These are phyloP conservation scores for Amiota communis DNA, from an alignment of 2,888 invertebrate species.

Conservation along the genomic window DNA sequence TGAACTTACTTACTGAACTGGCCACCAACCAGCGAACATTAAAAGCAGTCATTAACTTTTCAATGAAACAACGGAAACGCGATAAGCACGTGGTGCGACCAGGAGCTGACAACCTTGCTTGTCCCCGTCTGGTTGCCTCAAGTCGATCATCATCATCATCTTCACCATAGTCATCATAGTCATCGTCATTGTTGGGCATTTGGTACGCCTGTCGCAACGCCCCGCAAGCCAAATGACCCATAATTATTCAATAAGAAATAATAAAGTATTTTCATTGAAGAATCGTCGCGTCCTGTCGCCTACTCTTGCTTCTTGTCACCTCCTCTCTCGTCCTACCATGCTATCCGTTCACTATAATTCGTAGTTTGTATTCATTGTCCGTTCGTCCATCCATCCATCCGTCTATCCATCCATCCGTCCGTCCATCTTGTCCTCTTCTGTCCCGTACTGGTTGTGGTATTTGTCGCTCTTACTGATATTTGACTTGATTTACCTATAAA, in stretches of 20 bases:
- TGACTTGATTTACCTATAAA: constrained; percentile 14
- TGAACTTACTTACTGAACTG: no score
- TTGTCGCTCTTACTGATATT: background rate
- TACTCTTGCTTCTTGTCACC: no score
- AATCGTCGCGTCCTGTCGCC: constrained; percentile 5
- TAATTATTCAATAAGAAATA: constrained; percentile 71
- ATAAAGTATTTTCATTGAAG: constrained; percentile 54
- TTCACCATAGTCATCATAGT: background rate
- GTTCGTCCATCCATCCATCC: background rate
- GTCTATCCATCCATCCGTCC: background rate
- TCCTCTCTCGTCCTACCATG: no score
- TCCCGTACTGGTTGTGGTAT: background rate
- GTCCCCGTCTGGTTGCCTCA: background rate
- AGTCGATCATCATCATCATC: background rate
- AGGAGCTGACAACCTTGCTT: background rate
- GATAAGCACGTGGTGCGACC: constrained; percentile 64
- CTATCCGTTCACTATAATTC: no score
- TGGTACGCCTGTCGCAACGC: constrained; percentile 33
- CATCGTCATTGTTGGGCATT: constrained; percentile 16
- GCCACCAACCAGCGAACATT: constrained; percentile 44
- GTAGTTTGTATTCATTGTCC: no score
- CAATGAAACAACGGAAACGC: constrained; percentile 66
- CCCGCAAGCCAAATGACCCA: constrained; percentile 64
- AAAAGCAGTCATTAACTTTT: constrained; percentile 68
- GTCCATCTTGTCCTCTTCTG: background rate